phyloP scores from a whole-genome alignment of 2,888 invertebrate species.

The Leucania comma region DNA sequence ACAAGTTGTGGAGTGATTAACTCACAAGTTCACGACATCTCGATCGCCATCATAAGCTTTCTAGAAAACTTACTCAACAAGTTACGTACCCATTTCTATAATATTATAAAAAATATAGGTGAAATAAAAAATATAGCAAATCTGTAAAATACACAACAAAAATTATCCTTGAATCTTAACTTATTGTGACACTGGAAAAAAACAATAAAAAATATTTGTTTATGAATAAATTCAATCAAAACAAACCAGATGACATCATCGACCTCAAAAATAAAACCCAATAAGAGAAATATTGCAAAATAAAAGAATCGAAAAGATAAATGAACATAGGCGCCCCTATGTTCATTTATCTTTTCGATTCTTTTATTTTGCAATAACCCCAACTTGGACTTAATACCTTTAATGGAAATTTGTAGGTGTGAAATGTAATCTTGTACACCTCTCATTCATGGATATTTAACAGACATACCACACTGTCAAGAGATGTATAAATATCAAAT shows the following conservation, averaged over 20 bases:
- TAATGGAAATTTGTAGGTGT: slow-evolving; percentile 9
- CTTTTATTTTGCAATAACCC: too few relatives aligned
- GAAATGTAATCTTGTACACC: slow-evolving; percentile 9
- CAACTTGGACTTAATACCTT: slow-evolving; percentile 10
- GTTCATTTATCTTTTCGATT: too few relatives aligned
- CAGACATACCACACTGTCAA: background rate
- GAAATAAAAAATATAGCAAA: too few relatives aligned
- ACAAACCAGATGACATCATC: slow-evolving; percentile 39
- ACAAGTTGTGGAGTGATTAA: too few relatives aligned
- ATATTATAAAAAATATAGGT: too few relatives aligned
- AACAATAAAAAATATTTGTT: slow-evolving; percentile 11
- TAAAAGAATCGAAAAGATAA: slow-evolving; percentile 26
- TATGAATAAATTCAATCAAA: slow-evolving; percentile 3
- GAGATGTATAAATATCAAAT: background rate
- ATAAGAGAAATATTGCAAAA: slow-evolving; percentile 4
- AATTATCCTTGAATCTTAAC: slow-evolving; percentile 22
- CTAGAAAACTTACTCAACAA: slow-evolving; percentile 9
- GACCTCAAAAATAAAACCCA: slow-evolving; percentile 18
- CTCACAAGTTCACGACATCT: slow-evolving; percentile 24
- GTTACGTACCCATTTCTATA: background rate
- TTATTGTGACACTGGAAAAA: background rate
- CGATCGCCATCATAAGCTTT: slow-evolving; percentile 19
- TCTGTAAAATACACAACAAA: background rate
- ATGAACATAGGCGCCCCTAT: slow-evolving; percentile 7
- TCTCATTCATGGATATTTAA: background rate